Base-by-base conservation (phyloP, 2,888 invertebrate genomes). In the Adelphocoris suturalis region DNA sequence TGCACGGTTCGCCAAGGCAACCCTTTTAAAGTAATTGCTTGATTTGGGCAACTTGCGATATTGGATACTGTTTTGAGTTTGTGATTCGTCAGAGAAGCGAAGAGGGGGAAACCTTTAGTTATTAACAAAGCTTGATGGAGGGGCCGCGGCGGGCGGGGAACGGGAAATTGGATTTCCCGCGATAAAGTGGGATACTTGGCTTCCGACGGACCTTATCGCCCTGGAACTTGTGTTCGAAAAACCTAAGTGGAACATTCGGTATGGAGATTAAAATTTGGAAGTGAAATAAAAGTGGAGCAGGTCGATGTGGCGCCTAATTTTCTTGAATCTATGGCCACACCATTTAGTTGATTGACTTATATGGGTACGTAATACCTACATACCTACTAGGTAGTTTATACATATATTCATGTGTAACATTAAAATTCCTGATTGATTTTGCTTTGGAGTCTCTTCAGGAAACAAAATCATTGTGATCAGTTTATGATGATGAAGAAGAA, bases 21-120 rank as follows among this genome's bases (percentile, higher is more conserved):
- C 90, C 86, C 90, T 90, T 90, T 86, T 86, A 90, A 76, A 78
- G 86, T 86, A 90, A 90, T 90, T 90, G 90, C 90, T 90, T 90
- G 90, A 90, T 90, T 90, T 90, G 90, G 86, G 23, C 90, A 52
- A 90, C 84, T 90, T 78, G 90, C 86, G 86, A 90, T 86, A 90
- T 90, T 86, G 90, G 90, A 85, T 82, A 86, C 90, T 86, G 86
- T 90, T 90, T 90, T 86, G 76, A 90, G 75, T 86, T 78, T 78
- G 78, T 86, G 90, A 90, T 90, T 90, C 86, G 80, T 80, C 89
- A 52, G 80, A 47, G 28, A 48, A 27, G n/a, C 52, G 27, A 23
- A 19, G 52, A 46, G 23, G 28, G 68, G 23, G 68, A 23, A 68
- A 23, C 68, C 68, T 68, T 68, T 46, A 80, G 78, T 80, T 80